Evolutionary conservation across 2,888 invertebrate genomes (phyloP).

Genomic region (Hirtodrosophila cameraria): DNA sequence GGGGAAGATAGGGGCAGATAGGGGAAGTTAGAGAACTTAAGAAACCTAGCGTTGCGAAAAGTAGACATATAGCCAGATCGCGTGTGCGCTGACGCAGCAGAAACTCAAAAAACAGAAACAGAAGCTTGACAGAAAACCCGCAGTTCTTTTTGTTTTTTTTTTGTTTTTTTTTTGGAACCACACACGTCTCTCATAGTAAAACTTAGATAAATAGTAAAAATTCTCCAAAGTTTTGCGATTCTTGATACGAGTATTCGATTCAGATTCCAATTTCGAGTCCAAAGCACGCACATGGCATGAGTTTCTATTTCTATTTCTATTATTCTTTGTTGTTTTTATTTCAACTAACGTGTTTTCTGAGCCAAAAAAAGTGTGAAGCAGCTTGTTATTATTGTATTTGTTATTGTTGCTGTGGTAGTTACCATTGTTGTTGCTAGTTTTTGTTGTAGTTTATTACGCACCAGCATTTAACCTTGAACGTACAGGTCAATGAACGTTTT

Average conservation of each 20-base stretch:
- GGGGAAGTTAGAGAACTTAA: constrained; percentile 10
- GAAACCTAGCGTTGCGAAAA: constrained; percentile 20
- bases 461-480: constrained; percentile 81
- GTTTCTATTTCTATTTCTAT: constrained; percentile 32
- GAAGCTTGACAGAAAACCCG: constrained; percentile 1
- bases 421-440: constrained; percentile 28
- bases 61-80: constrained; percentile 39
- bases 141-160: too few species aligned
- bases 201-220: constrained; percentile 51
- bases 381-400: constrained; percentile 26
- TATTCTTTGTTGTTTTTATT: constrained; percentile 5
- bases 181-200: constrained; percentile 42
- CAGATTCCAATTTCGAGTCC: constrained; percentile 13
- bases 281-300: constrained; percentile 52
- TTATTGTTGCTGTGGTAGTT: constrained; percentile 34
- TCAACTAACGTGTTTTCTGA: constrained; percentile 58
- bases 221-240: constrained; percentile 42
- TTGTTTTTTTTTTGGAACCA: too few species aligned
- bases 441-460: constrained; percentile 70
- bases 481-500: constrained; percentile 81
- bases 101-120: constrained; percentile 47
- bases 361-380: constrained; percentile 68
- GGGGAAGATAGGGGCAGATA: neutral
- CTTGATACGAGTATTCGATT: too few species aligned
- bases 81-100: constrained; percentile 72